These are phyloP conservation scores for Drosophila sucinea DNA, from an alignment of 1,140 invertebrate genomes.

Conservation along the genomic window DNA sequence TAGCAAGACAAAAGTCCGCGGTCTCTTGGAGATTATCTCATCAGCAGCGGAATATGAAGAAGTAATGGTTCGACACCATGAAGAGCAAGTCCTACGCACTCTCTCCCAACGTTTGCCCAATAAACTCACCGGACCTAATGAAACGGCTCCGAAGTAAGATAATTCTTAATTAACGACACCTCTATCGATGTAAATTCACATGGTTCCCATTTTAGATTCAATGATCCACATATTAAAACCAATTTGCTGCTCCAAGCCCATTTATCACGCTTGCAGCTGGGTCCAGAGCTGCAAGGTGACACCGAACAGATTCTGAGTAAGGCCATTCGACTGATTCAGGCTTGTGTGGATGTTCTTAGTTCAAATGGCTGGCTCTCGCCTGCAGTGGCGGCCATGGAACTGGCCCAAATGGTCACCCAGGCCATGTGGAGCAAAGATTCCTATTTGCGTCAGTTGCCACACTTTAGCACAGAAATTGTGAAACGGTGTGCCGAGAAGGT, in stretches of 20 bases:
- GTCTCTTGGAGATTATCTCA: slow-evolving; percentile 98
- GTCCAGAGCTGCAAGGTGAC: slow-evolving; percentile 98
- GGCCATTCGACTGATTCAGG: slow-evolving; percentile 96
- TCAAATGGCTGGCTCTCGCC: slow-evolving; percentile 99
- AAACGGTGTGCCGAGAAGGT: slow-evolving; percentile 94
- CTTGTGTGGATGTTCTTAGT: slow-evolving; percentile 99
- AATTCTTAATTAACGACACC: not conserved
- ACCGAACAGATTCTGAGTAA: slow-evolving; percentile 96
- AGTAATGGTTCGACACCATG: slow-evolving; percentile 96
- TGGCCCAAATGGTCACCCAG: slow-evolving; percentile 99
- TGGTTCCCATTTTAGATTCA: slow-evolving; percentile 86
- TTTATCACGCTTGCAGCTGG: slow-evolving; percentile 95
- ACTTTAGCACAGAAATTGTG: slow-evolving; percentile 95
- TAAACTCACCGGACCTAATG: slow-evolving; percentile 86
- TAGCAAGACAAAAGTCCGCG: slow-evolving; percentile 98
- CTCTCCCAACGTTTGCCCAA: slow-evolving; percentile 91
- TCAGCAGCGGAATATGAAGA: slow-evolving; percentile 98
- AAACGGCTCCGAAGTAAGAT: slow-evolving; percentile 85
- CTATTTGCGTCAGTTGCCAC: slow-evolving; percentile 98
- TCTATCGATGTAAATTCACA: not conserved
- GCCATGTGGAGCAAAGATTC: slow-evolving; percentile 99
- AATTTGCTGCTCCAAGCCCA: slow-evolving; percentile 98
- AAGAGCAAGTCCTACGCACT: slow-evolving; percentile 94
- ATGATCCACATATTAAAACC: slow-evolving; percentile 98
- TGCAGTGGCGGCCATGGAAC: slow-evolving; percentile 99